These are phyloP conservation scores for Aradophagus sp. DNA, from an alignment of 1,140 invertebrate species.

Conservation along the genomic window DNA sequence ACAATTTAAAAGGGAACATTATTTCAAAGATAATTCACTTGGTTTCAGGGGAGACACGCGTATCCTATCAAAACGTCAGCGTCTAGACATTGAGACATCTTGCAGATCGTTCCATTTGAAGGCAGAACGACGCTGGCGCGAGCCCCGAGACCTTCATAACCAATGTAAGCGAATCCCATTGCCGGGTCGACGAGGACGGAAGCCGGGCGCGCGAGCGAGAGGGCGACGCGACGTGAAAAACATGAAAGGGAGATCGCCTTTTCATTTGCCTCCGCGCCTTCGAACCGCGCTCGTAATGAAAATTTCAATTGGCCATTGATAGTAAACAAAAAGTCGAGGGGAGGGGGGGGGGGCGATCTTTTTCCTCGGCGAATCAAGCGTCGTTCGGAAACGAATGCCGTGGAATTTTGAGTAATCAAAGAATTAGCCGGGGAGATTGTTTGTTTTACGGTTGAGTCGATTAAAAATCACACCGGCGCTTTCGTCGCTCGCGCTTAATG, in stretches of 20 bases:
- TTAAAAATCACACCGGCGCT: too few species aligned
- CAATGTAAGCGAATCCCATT: conserved; percentile 39
- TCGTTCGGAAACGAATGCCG: too few species aligned
- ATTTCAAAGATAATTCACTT: conserved; percentile 37
- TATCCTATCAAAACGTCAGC: conserved; percentile 46
- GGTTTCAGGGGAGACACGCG: conserved; percentile 23
- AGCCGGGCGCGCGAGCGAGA: too few species aligned
- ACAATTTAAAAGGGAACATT: conserved; percentile 38
- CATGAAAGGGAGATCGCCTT: conserved; percentile 4
- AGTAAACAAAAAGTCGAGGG: too few species aligned
- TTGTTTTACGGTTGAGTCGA: too few species aligned
- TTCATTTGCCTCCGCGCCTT: not conserved
- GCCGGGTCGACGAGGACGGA: too few species aligned
- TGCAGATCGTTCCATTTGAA: conserved; percentile 43
- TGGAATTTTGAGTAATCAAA: too few species aligned
- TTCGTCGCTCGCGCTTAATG: too few species aligned
- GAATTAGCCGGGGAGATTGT: too few species aligned
- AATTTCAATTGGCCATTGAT: too few species aligned
- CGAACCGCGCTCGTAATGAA: not conserved
- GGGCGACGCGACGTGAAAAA: conserved; percentile 16
- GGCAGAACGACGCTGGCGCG: conserved; percentile 20
- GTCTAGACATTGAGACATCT: conserved; percentile 48
- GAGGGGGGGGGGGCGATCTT: too few species aligned
- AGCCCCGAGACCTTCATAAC: conserved; percentile 39
- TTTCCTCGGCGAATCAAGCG: too few species aligned